These are phyloP conservation scores for Aphrocallistes beatrix DNA, from an alignment of 37 sponge, comb jelly and placozoan genomes.

Conservation along the genomic window DNA sequence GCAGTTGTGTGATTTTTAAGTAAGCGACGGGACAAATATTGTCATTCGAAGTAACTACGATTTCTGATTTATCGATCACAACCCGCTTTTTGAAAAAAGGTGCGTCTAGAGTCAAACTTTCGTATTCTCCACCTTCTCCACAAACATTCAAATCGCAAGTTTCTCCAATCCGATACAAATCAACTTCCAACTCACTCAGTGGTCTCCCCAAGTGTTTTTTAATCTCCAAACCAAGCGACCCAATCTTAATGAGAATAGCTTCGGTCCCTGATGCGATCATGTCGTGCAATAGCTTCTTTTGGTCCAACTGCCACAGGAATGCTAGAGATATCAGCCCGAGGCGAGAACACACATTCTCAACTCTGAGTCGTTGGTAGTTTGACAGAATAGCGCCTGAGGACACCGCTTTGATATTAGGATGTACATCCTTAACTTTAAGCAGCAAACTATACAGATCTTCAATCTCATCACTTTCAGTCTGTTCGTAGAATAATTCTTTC, in stretches of 20 bases:
- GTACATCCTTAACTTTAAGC: conserved; percentile 42
- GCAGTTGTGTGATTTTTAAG: conserved; percentile 51
- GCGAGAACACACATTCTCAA: conserved; percentile 90
- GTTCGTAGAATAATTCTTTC: background rate
- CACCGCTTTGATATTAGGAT: conserved; percentile 58
- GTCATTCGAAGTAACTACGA: conserved; percentile 51
- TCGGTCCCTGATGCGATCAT: conserved; percentile 62
- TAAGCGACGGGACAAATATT: conserved; percentile 80
- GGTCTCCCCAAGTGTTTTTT: background rate
- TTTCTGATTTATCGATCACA: conserved; percentile 34
- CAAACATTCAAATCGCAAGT: conserved; percentile 83
- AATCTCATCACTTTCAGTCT: conserved; percentile 72
- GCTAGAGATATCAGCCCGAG: conserved; percentile 75
- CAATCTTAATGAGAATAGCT: conserved; percentile 82
- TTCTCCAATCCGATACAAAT: conserved; percentile 23
- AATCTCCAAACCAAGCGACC: conserved; percentile 53
- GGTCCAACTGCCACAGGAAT: conserved; percentile 84
- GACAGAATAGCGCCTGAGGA: conserved; percentile 87
- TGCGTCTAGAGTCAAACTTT: conserved; percentile 85
- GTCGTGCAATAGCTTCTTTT: conserved; percentile 62
- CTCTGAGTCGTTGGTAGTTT: conserved; percentile 84
- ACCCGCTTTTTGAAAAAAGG: conserved; percentile 75
- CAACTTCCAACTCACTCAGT: background rate
- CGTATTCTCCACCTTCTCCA: conserved; percentile 99
- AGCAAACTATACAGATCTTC: conserved; percentile 79